Conservation (phyloP, 30 jellyfish, hydroid and myxozoan species). For the Hydra vulgaris region DNA sequence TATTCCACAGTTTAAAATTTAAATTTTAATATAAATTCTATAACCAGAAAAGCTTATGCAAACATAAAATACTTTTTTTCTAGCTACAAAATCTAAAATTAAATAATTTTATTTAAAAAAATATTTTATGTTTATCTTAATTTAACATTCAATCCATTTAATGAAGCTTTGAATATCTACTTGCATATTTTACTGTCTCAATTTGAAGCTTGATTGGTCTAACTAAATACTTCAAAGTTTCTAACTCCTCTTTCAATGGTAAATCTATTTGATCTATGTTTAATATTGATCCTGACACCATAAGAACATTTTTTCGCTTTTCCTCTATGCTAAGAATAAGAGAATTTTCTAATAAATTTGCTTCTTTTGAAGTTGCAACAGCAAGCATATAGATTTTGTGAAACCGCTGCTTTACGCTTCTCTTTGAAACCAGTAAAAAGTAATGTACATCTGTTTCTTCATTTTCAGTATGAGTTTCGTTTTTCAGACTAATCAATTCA, state of each 20-base stretch:
- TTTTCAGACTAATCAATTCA: constrained; percentile 11
- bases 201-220: constrained; percentile 25
- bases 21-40: too few species aligned
- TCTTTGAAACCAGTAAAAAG: constrained; percentile 16
- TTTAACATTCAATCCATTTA: neutral
- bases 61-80: too few species aligned
- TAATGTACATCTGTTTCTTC: neutral
- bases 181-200: constrained; percentile 10
- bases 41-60: too few species aligned
- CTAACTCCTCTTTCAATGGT: constrained; percentile 32
- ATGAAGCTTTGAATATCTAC: constrained; percentile 19
- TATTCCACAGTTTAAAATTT: too few species aligned
- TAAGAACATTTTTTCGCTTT: constrained; percentile 12
- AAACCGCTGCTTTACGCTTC: constrained; percentile 27
- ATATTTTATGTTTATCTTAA: too few species aligned
- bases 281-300: constrained; percentile 14
- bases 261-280: neutral
- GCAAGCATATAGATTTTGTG: constrained; percentile 14
- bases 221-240: constrained; percentile 22
- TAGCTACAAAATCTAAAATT: too few species aligned
- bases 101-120: too few species aligned
- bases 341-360: constrained; percentile 1
- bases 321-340: constrained; percentile 7
- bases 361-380: constrained; percentile 7
- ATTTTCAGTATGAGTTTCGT: neutral